Evolutionary conservation across 2,113 vertebrate genomes (phyloP), one percentile per base, ranked within the genome.

Genomic region (Anser brachyrhynchus): DNA sequence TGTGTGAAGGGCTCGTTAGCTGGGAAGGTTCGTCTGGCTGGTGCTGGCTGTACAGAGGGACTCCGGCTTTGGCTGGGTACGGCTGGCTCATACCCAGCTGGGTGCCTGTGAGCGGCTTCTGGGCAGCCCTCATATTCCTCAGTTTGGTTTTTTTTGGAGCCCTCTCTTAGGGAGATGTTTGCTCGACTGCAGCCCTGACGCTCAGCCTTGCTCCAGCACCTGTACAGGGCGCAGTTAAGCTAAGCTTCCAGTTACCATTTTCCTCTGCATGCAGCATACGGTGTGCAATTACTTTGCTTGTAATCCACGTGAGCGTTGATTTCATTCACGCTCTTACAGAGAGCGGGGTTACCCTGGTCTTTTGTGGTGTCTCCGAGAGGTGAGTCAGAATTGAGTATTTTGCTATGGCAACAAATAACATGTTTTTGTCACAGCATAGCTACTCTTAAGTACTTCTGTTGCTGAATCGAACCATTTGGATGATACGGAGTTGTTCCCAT

Each of bases 51-150:
- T 8, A 1, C 3, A 3, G 67, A 69, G 20, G 39, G n/a, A 22
- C n/a, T 26, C 5, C 46, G 44, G 20, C 58, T 67, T 39, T 69
- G 72, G 57, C 49, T 58, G 49, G 41, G 7, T 69, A 39, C 22
- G 58, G 54, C 26, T 41, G 51, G 54, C n/a, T 55, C 15, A 3
- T 28, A 11, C 65, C 51, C 31, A 28, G 35, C 57, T 62, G 6
- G 13, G n/a, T 0, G 0, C 10, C 20, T 0, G 2, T 29, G 33
- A 33, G 52, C 7, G 14, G 14, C 29, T 11, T 4, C 41, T 73
- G 80, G 18, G n/a, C 46, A 49, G 46, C 46, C 20, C 20, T 21
- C 46, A 21, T 21, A 49, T 10, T 44, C 44, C 20, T 44, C 44
- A 44, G 44, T 17, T 44, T 18, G 44, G 5, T 21, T 19, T 51